Conservation (phyloP, 2,888 invertebrate species). For the Drosophila borealis region DNA sequence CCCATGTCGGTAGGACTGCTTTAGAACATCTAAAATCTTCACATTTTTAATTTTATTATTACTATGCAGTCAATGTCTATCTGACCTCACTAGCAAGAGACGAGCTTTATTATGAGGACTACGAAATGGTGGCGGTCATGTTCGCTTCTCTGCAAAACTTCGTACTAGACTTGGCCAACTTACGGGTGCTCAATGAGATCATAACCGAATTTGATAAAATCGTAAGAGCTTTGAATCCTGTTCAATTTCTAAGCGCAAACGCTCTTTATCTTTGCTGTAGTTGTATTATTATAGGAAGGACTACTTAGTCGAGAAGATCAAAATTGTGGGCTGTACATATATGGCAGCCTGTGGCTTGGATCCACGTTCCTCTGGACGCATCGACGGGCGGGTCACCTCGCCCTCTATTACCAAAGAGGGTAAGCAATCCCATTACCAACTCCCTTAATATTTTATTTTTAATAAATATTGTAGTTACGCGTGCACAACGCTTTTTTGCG, state of each 20-base stretch:
- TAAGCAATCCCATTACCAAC: not conserved
- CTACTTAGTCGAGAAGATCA: conserved; percentile 95
- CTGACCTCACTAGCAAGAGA: conserved; percentile 88
- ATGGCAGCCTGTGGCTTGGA: conserved; percentile 98
- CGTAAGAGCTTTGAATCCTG: conserved; percentile 82
- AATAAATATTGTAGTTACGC: conserved; percentile 6
- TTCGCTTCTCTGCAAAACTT: conserved; percentile 96
- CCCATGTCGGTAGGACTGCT: conserved; percentile 91
- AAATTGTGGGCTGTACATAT: conserved; percentile 97
- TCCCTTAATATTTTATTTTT: not conserved
- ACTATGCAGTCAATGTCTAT: conserved; percentile 85
- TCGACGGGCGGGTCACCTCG: too few relatives aligned
- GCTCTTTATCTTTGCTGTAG: conserved; percentile 76
- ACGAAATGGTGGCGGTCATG: conserved; percentile 96
- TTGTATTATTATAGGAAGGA: conserved; percentile 87
- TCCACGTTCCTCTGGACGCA: conserved; percentile 86
- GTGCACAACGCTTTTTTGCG: not conserved
- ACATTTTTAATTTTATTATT: conserved; percentile 48
- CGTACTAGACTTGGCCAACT: conserved; percentile 87
- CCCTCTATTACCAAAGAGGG: conserved; percentile 3
- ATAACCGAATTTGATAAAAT: conserved; percentile 95
- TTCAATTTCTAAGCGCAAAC: not conserved
- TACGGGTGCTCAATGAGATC: conserved; percentile 93
- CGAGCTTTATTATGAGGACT: conserved; percentile 94
- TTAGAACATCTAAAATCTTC: conserved; percentile 87